Conservation (phyloP, 64 coral and sea anemone species). For the Catalaphyllia jardinei region DNA sequence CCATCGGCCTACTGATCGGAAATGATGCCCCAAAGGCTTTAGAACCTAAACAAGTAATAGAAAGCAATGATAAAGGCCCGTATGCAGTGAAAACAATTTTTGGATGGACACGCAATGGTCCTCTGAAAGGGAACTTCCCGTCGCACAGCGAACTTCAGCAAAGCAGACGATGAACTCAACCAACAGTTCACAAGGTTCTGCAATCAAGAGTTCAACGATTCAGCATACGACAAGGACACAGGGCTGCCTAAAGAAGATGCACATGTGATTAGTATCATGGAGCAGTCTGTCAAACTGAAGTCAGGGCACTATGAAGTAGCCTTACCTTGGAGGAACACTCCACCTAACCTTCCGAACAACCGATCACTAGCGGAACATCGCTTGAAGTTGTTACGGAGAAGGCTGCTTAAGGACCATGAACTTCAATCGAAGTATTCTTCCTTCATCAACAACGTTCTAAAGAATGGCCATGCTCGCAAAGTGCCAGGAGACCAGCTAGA, state of each 20-base stretch:
- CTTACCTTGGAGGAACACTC: constrained; percentile 39
- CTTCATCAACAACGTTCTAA: constrained; percentile 15
- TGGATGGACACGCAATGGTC: constrained; percentile 22
- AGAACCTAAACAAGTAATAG: constrained; percentile 37
- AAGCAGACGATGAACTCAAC: constrained; percentile 6
- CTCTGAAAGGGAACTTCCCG: neutral
- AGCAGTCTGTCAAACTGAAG: neutral
- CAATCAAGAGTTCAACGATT: constrained; percentile 58
- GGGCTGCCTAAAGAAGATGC: constrained; percentile 38
- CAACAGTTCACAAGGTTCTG: constrained; percentile 46
- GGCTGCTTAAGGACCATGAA: neutral
- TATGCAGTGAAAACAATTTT: constrained; percentile 48
- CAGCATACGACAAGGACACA: neutral
- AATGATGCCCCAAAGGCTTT: constrained; percentile 37
- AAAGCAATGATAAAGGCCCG: neutral
- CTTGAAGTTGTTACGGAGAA: neutral
- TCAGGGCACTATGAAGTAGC: constrained; percentile 31
- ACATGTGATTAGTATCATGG: constrained; percentile 9
- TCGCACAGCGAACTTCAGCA: constrained; percentile 27
- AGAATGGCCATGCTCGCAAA: constrained; percentile 28
- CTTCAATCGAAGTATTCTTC: constrained; percentile 25
- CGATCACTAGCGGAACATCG: neutral
- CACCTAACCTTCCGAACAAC: constrained; percentile 39
- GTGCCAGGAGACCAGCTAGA: neutral
- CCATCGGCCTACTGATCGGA: constrained; percentile 24